Base-by-base conservation (phyloP, 2,888 invertebrate species). In the Argyresthia goedartella region DNA sequence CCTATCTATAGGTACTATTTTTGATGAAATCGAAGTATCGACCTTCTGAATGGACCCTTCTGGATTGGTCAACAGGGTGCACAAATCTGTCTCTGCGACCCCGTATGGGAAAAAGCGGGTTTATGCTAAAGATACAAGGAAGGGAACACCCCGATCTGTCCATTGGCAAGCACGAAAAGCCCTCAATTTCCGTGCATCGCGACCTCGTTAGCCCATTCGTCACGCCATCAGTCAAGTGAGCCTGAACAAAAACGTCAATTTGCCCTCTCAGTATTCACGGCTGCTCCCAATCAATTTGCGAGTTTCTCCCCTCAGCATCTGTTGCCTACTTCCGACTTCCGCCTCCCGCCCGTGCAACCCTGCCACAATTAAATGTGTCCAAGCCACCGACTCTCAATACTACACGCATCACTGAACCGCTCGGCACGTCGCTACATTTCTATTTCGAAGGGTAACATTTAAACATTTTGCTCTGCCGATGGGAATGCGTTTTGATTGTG, bases 361-460 rank as follows among this genome's bases (percentile, higher is more conserved):
- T 25, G 64, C 73, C 73, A 72, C 85, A 85, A 85, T 85, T 85
- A 85, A 85, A 85, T 81, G 73, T 76, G 69, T 73, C 73, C 84
- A 73, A 73, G 61, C 73, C 69, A 67, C 49, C 73, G 73, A 58
- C 56, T 76, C 71, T 65, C 66, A 84, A 85, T 81, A 63, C 63
- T 48, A n/a, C 42, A 69, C 71, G 71, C 76, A 69, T 67, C 73
- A 61, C 54, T 64, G 67, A 69, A 61, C 60, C 57, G 61, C 45
- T n/a, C 45, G 25, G 33, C 13, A 34, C 34, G 50, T 35, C 43
- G 44, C 50, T 41, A 42, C 49, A 36, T 48, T 48, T 35, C 14
- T 36, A 48, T 36, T 48, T 48, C 14, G 48, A 36, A 48, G 48
- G 36, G 36, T 48, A 48, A 48, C 48, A 48, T 35, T 48, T n/a